Evolutionary conservation across 2,797 vertebrate genomes (phyloP).

Genomic region (Oreonectes daqikongensis): DNA sequence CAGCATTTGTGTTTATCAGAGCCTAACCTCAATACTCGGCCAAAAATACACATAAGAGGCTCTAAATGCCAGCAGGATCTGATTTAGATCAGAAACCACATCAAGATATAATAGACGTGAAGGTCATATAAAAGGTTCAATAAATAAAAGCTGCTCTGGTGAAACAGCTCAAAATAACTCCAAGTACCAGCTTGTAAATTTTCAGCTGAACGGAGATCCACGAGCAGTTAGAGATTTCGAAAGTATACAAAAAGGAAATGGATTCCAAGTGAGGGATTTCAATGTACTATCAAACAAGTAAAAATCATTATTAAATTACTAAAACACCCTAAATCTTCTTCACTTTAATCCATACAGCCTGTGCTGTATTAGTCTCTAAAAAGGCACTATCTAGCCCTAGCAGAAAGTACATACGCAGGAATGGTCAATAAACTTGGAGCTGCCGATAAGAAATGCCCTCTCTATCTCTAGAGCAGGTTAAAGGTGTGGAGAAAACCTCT

Average conservation of each 20-base stretch:
- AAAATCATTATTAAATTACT: background rate
- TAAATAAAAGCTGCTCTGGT: background rate
- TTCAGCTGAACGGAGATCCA: background rate
- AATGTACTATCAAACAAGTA: background rate
- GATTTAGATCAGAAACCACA: conserved; percentile 40
- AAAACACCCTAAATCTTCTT: background rate
- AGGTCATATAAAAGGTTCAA: background rate
- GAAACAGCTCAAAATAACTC: conserved; percentile 8
- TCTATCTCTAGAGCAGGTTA: conserved; percentile 15
- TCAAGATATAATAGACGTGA: background rate
- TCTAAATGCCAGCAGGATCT: conserved; percentile 9
- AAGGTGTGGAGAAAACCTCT: conserved; percentile 8
- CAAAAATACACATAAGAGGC: conserved; percentile 19
- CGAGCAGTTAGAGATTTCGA: background rate
- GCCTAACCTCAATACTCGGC: conserved; percentile 24
- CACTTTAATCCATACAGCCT: background rate
- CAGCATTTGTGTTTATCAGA: background rate
- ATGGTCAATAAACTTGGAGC: conserved; percentile 15
- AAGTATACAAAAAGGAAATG: background rate
- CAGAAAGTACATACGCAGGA: background rate
- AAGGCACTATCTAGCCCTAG: conserved; percentile 26
- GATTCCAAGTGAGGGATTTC: no score
- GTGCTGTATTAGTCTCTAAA: background rate
- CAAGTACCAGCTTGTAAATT: conserved; percentile 6
- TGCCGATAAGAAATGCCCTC: background rate